Evolutionary conservation across 2,797 vertebrate genomes (phyloP).

Genomic region (Sebastes oblongus): DNA sequence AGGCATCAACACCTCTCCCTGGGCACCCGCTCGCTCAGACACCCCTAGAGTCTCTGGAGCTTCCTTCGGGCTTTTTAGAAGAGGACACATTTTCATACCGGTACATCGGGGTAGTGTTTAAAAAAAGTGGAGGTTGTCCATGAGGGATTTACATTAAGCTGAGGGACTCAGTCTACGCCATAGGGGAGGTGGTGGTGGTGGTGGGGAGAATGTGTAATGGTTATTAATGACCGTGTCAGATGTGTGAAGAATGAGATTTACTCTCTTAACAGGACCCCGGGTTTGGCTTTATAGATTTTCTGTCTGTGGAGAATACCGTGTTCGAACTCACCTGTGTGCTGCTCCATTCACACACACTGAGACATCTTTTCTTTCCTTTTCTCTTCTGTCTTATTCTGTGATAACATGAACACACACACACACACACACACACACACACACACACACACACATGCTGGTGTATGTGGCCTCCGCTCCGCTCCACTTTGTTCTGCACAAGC

Average conservation of each 20-base stretch:
- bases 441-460: constrained; percentile 15
- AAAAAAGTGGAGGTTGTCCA: constrained; percentile 61
- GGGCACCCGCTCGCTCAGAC: constrained; percentile 52
- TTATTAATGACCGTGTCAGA: constrained; percentile 81
- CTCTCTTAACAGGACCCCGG: constrained; percentile 75
- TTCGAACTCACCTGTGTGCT: constrained; percentile 66
- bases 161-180: constrained; percentile 64
- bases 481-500: constrained; percentile 67
- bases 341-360: constrained; percentile 36
- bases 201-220: constrained; percentile 63
- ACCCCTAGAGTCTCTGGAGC: constrained; percentile 61
- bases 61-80: constrained; percentile 63
- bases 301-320: constrained; percentile 71
- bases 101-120: constrained; percentile 53
- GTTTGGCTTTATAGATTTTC: constrained; percentile 76
- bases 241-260: constrained; percentile 80
- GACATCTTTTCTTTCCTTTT: constrained; percentile 14
- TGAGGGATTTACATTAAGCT: constrained; percentile 71
- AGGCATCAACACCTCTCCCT: constrained; percentile 64
- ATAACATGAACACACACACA: constrained; percentile 4
- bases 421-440: neutral
- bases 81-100: constrained; percentile 60
- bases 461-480: constrained; percentile 59
- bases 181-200: constrained; percentile 44
- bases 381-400: constrained; percentile 23